Evolutionary conservation across 2,797 vertebrate species (phyloP), one percentile per base, ranked within the genome.

Genomic region (Hyperoplus immaculatus): DNA sequence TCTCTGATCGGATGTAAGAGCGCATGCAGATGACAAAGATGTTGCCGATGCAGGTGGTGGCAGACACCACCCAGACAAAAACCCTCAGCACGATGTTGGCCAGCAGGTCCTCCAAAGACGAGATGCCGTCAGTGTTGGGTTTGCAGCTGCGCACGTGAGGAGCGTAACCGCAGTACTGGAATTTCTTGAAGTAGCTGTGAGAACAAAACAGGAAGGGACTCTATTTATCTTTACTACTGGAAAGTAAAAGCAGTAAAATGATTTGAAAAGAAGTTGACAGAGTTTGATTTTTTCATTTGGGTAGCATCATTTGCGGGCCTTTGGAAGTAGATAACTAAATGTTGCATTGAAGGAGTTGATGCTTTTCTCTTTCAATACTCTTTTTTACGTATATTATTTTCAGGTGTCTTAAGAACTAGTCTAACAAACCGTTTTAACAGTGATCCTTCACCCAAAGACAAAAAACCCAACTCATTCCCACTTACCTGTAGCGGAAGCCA

Each of bases 51-150:
- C 98, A 99, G 45, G 97, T 99, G 77, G 97, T 93, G 77, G 96
- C 94, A 13, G 98, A 99, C 11, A 99, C 97, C 36, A 99, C 97
- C 98, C 98, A 99, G 73, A 99, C 97, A 39, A 99, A 99, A 66
- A 99, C 97, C 84, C 97, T 96, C 88, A 99, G 97, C 74, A 99
- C 95, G 50, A 98, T 94, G 93, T 96, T 99, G 56, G 98, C 98
- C 90, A 99, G 92, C 68, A 99, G 96, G 56, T 99, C 95, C 88
- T 99, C 98, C 0, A 99, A 95, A 54, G 98, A 99, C 0, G 98
- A 99, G 86, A 99, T 98, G 67, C 98, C 98, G n/a, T 99, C 98
- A 0, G 97, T 99, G 92, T 99, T 99, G 66, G 98, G 98, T 73
- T 99, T 99, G 87, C 98, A 99, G 93, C 97, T 99, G 74, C 98